Base-by-base conservation (phyloP, 1,140 invertebrate species). In the Prorops nasuta region DNA sequence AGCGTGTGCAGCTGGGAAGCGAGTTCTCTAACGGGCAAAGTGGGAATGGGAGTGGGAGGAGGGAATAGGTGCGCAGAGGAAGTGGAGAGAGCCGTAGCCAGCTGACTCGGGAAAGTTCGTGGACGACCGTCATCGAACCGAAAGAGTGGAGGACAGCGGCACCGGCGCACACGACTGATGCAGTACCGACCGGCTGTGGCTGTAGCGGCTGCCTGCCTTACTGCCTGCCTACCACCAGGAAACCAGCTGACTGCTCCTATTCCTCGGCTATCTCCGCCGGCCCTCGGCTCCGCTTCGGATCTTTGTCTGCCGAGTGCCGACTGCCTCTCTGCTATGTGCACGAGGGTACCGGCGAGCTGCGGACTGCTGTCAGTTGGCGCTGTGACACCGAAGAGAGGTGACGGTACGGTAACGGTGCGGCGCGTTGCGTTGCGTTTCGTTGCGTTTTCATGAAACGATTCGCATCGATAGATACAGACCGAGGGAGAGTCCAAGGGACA, bases 291-390 rank as follows among this genome's bases (percentile, higher is more conserved):
- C 59, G 59, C 0, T 14, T 56, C 54, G 58, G 38, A 60, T 49
- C 55, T 60, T 57, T 60, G 54, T 60, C 52, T 46, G 44, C 44
- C 38, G 36, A 32, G n/a, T n/a, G 31, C 31, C 28, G 24, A 10
- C 24, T 28, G 24, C 24, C n/a, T n/a, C n/a, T n/a, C 24, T 28
- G 6, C 34, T 15, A 10, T 14, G 55, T 58, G 62, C 67, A 69
- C 66, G 66, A 69, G 65, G 64, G 56, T 65, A 63, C 66, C 67
- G 66, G 66, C 62, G 54, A 65, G 49, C 47, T 39, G 48, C 47
- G 45, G 49, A 44, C 57, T 48, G 56, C 57, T 67, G 67, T 67
- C 67, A 66, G 66, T 69, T 62, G 63, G 58, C 61, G 66, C 60
- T 64, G 62, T 56, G 64, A 64, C 64, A 66, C 39, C 54, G 57